Conservation (phyloP, 2,888 invertebrate species). For the Ochlodes sylvanus region DNA sequence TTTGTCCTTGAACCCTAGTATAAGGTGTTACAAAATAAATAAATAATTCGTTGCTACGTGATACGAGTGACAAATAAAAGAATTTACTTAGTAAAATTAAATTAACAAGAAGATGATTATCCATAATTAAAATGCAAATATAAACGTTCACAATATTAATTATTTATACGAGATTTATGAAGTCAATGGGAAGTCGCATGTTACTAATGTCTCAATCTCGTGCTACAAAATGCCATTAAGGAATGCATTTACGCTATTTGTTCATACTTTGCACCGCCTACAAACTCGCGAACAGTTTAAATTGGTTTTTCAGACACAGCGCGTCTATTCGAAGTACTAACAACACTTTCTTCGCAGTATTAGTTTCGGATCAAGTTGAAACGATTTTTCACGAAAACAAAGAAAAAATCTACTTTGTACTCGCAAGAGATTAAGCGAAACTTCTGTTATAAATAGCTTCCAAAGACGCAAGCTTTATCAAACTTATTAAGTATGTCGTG, state of each 20-base stretch:
- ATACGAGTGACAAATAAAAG: no score
- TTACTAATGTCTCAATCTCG: no score
- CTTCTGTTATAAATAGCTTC: slow-evolving; percentile 24
- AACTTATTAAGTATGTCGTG: slow-evolving; percentile 1
- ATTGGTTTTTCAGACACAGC: slow-evolving; percentile 80
- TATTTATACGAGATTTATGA: no score
- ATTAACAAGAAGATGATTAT: no score
- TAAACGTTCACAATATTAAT: no score
- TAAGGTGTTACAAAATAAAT: no score
- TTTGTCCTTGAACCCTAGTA: no score
- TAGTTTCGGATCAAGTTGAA: slow-evolving; percentile 72
- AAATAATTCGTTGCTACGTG: no score
- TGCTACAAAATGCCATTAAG: no score
- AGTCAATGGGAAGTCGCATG: no score
- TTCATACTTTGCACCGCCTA: slow-evolving; percentile 50
- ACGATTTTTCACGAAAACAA: slow-evolving; percentile 57
- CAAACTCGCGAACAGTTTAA: slow-evolving; percentile 72
- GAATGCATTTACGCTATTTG: slow-evolving; percentile 22
- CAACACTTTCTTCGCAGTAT: slow-evolving; percentile 71
- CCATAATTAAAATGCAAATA: no score
- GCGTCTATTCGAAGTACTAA: slow-evolving; percentile 71
- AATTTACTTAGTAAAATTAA: no score
- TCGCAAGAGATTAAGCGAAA: slow-evolving; percentile 42
- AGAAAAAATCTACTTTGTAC: slow-evolving; percentile 47
- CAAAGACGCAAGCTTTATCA: slow-evolving; percentile 11